Conservation (phyloP, 1,140 invertebrate genomes). For the Glomeris maerens region DNA sequence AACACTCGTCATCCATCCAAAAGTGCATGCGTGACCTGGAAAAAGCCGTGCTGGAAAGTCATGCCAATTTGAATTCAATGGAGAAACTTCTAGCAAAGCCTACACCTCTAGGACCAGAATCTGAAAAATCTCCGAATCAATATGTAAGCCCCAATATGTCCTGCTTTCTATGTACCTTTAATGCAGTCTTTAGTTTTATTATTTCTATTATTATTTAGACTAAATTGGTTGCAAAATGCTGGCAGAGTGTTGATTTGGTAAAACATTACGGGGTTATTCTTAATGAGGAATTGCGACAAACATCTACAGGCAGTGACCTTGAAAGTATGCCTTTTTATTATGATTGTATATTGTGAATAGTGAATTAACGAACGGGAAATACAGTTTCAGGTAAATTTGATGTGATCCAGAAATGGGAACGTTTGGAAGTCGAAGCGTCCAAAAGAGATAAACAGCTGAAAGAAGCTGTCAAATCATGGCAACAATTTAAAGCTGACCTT, state of each 20-base stretch:
- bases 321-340: too few relatives aligned
- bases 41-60: conserved; percentile 23
- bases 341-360: too few relatives aligned
- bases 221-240: conserved; percentile 49
- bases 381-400: conserved; percentile 18
- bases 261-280: conserved; percentile 59
- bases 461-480: conserved; percentile 33
- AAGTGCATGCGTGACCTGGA: conserved; percentile 17
- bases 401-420: conserved; percentile 49
- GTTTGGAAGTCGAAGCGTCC: conserved; percentile 42
- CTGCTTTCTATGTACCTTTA: not conserved
- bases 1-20: not conserved
- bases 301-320: conserved; percentile 25
- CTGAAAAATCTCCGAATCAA: not conserved
- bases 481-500: conserved; percentile 71
- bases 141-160: conserved; percentile 2
- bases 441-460: conserved; percentile 54
- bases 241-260: conserved; percentile 57
- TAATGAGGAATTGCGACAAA: conserved; percentile 52
- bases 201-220: conserved; percentile 30
- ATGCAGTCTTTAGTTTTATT: conserved; percentile 10
- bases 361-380: too few relatives aligned
- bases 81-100: conserved; percentile 19
- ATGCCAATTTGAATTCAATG: conserved; percentile 18
- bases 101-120: not conserved